These are phyloP conservation scores for Apodemia hepburni DNA, from an alignment of 2,888 invertebrate species.

Conservation along the genomic window DNA sequence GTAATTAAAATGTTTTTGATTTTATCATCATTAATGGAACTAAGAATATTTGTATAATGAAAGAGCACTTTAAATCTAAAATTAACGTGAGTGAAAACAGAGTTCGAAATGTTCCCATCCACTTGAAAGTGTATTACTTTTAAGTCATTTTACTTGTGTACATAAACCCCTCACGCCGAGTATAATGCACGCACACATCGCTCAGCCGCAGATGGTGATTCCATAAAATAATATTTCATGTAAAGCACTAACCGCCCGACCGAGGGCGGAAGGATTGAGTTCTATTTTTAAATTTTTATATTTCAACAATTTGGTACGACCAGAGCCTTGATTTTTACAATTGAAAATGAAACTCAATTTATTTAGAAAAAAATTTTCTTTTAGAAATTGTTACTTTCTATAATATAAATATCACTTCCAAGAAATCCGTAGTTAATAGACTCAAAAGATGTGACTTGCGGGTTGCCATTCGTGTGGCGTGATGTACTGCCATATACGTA, in stretches of 20 bases:
- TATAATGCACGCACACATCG: slow-evolving; percentile 52
- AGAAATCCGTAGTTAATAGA: too few relatives aligned
- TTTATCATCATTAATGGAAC: slow-evolving; percentile 14
- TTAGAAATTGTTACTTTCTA: too few relatives aligned
- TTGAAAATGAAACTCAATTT: slow-evolving; percentile 1
- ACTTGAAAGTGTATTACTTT: slow-evolving; percentile 70
- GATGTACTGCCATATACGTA: too few relatives aligned
- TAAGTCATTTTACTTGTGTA: slow-evolving; percentile 72
- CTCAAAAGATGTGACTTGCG: too few relatives aligned
- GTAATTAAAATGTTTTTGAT: slow-evolving; percentile 10
- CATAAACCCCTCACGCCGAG: slow-evolving; percentile 60
- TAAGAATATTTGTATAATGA: slow-evolving; percentile 34
- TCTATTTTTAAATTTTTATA: slow-evolving; percentile 76
- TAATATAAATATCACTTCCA: too few relatives aligned
- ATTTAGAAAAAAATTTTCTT: slow-evolving; percentile 5
- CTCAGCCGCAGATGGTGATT: slow-evolving; percentile 75
- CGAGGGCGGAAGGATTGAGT: slow-evolving; percentile 79
- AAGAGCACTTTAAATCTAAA: slow-evolving; percentile 42
- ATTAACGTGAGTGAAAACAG: slow-evolving; percentile 49
- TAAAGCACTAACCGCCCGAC: slow-evolving; percentile 75
- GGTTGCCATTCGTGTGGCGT: too few relatives aligned
- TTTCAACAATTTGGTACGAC: slow-evolving; percentile 64
- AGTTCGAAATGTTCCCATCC: slow-evolving; percentile 64
- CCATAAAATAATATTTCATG: slow-evolving; percentile 80
- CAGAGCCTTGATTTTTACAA: slow-evolving; percentile 38